A percentile compares a stretch with the other conserved stretches of the same genome.
These are phyloP conservation scores for Elanoides forficatus DNA, from an alignment of 2,113 vertebrate genomes.

Conservation along the genomic window DNA sequence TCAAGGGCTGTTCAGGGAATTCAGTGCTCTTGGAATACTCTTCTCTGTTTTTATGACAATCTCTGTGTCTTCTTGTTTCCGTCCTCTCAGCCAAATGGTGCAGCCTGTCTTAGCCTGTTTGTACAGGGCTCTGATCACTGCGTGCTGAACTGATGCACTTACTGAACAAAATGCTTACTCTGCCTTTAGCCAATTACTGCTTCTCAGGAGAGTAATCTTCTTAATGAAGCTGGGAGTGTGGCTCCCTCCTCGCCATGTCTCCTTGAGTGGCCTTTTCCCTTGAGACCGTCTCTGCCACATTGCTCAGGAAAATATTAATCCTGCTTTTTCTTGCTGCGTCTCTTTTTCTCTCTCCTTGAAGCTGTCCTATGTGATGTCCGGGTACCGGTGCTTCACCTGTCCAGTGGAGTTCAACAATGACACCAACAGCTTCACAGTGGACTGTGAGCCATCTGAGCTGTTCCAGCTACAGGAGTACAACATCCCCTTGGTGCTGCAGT, in stretches of 20 bases:
- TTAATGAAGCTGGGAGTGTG: background rate
- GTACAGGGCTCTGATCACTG: background rate
- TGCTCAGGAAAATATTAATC: background rate
- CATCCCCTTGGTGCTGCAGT: constrained; percentile 84
- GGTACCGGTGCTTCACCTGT: constrained; percentile 95
- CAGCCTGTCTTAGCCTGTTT: background rate
- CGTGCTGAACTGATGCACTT: background rate
- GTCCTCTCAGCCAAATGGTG: background rate
- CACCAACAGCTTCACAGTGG: constrained; percentile 95
- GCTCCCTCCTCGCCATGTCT: background rate
- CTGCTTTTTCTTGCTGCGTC: background rate
- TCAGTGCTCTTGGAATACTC: background rate
- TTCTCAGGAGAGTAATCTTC: background rate
- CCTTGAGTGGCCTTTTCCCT: background rate
- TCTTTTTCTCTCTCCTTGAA: constrained; percentile 27
- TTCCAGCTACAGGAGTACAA: constrained; percentile 93
- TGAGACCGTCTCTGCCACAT: background rate
- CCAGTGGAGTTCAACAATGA: constrained; percentile 98
- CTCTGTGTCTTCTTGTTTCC: background rate
- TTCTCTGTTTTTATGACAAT: background rate
- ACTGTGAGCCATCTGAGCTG: constrained; percentile 91
- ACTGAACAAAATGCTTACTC: background rate
- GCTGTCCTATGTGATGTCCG: constrained; percentile 95
- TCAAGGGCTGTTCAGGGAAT: background rate
- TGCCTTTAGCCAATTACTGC: background rate